Percentiles rank a stretch among this genome's conserved stretches.
Evolutionary conservation across 53 echinoderm and acorn worm species (phyloP).

Genomic region (Patiria pectinifera): DNA sequence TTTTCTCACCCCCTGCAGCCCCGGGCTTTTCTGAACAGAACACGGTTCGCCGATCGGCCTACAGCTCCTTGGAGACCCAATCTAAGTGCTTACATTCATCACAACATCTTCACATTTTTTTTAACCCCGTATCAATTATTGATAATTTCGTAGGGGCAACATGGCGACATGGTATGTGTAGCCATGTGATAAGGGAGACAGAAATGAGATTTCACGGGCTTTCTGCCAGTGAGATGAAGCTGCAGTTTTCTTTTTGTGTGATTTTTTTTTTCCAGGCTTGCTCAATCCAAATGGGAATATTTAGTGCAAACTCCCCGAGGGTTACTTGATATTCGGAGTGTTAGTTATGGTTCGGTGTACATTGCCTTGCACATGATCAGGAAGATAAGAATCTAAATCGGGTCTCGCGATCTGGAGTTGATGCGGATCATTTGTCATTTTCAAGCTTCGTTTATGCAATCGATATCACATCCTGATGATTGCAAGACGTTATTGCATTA

Average conservation of each 20-base stretch:
- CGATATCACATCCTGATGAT: neutral
- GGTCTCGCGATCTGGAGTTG: neutral
- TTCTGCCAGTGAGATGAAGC: neutral
- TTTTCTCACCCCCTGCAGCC: neutral
- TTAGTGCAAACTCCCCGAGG: neutral
- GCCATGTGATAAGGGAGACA: neutral
- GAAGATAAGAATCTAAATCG: neutral
- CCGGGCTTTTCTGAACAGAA: neutral
- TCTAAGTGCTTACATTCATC: conserved; percentile 13
- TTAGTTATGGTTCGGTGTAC: neutral
- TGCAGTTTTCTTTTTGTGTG: neutral
- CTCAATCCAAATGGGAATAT: neutral
- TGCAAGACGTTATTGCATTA: too few species aligned
- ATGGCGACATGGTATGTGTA: neutral
- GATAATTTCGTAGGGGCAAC: neutral
- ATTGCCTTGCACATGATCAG: neutral
- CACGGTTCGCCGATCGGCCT: neutral
- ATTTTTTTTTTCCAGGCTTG: neutral
- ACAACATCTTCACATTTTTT: neutral
- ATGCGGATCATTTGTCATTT: neutral
- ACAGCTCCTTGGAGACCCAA: neutral
- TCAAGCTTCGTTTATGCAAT: neutral
- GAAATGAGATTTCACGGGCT: neutral
- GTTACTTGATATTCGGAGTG: neutral
- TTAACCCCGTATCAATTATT: neutral